These are phyloP conservation scores for Bolborhynchus lineola DNA, from an alignment of 2,113 vertebrate species.

Conservation along the genomic window DNA sequence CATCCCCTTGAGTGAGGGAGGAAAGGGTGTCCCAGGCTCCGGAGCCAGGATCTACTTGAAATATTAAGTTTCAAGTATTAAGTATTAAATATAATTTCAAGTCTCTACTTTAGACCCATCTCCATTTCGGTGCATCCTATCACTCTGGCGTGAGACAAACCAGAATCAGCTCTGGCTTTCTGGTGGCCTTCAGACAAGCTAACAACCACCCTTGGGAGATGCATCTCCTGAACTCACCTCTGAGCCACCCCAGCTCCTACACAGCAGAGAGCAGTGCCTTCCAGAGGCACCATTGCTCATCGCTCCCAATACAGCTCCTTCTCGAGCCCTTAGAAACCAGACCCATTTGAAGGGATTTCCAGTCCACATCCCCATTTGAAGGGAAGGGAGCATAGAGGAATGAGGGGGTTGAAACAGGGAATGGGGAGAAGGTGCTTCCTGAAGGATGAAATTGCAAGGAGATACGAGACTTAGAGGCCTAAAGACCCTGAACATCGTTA, in stretches of 20 bases:
- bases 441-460: background rate
- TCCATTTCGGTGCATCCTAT: background rate
- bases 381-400: background rate
- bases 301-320: background rate
- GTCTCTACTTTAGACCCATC: background rate
- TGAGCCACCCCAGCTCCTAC: fast-evolving
- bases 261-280: background rate
- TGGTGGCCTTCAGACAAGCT: background rate
- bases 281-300: background rate
- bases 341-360: background rate
- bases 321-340: background rate
- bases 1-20: background rate
- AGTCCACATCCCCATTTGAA: background rate
- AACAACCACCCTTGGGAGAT: background rate
- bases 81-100: too few relatives aligned
- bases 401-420: background rate
- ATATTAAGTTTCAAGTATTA: too few relatives aligned
- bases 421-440: background rate
- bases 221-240: background rate
- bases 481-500: background rate
- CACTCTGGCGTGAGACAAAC: background rate
- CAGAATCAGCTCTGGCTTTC: background rate
- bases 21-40: background rate
- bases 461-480: background rate
- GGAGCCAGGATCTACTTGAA: background rate